These are phyloP conservation scores for Microplitis mediator DNA, from an alignment of 1,140 invertebrate species.

Conservation along the genomic window DNA sequence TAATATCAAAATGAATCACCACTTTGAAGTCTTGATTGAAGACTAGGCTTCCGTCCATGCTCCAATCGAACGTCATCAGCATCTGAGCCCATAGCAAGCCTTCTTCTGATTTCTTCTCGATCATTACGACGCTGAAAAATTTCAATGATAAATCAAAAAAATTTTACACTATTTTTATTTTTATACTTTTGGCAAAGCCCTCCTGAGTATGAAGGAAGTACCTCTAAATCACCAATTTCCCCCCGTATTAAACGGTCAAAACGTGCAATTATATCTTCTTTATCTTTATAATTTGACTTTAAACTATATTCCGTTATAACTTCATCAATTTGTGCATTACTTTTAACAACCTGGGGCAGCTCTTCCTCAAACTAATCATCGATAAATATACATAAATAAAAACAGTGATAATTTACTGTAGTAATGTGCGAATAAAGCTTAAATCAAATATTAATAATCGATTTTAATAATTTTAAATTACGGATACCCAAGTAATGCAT, in stretches of 20 bases:
- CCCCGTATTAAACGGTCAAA: slow-evolving; percentile 51
- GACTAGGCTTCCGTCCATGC: slow-evolving; percentile 80
- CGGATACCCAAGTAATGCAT: no score
- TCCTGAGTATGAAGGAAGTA: neutral
- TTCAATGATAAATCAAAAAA: slow-evolving; percentile 42
- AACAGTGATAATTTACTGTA: neutral
- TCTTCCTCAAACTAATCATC: neutral
- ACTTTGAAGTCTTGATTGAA: slow-evolving; percentile 85
- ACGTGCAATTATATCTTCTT: slow-evolving; percentile 51
- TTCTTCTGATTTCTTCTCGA: slow-evolving; percentile 86
- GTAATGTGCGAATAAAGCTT: neutral
- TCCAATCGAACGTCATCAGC: slow-evolving; percentile 72
- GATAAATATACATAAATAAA: neutral
- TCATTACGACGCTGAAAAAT: slow-evolving; percentile 82
- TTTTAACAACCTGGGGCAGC: slow-evolving; percentile 31
- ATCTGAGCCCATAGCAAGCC: slow-evolving; percentile 85
- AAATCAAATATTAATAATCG: neutral
- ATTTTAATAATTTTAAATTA: no score
- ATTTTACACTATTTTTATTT: neutral
- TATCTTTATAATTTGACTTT: slow-evolving; percentile 45
- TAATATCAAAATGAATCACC: slow-evolving; percentile 60
- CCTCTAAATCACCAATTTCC: slow-evolving; percentile 39
- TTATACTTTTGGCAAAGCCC: neutral
- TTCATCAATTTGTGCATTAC: slow-evolving; percentile 47
- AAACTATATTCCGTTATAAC: slow-evolving; percentile 41